Conservation (phyloP, 1,140 invertebrate species). For the Aphaenogaster rudis region DNA sequence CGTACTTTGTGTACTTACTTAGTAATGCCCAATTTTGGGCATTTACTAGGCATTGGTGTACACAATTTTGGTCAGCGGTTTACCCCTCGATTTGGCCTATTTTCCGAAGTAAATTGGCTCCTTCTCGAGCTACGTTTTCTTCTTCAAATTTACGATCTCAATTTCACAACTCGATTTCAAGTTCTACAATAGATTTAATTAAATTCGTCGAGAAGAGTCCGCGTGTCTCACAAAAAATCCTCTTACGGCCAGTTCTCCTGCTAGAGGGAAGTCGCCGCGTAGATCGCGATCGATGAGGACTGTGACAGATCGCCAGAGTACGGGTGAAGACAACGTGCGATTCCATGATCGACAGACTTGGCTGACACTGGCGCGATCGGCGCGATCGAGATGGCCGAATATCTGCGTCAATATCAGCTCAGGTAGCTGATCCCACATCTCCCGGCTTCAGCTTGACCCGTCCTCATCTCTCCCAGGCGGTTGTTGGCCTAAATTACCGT, state of each 20-base stretch:
- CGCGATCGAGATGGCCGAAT: slow-evolving; percentile 81
- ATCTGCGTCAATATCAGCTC: slow-evolving; percentile 86
- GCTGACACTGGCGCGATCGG: slow-evolving; percentile 80
- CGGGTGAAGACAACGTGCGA: slow-evolving; percentile 80
- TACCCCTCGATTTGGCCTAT: neutral
- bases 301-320: slow-evolving; percentile 84
- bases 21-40: too few relatives aligned
- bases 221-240: neutral
- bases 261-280: slow-evolving; percentile 77
- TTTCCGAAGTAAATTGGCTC: neutral
- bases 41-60: too few relatives aligned
- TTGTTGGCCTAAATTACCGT: slow-evolving; percentile 16
- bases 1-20: too few relatives aligned
- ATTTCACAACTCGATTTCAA: neutral
- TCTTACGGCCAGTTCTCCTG: slow-evolving; percentile 80
- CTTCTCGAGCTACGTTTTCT: neutral
- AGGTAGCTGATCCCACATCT: slow-evolving; percentile 86
- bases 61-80: too few relatives aligned
- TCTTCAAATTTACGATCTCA: neutral
- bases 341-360: slow-evolving; percentile 83
- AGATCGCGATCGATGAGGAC: slow-evolving; percentile 84
- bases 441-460: slow-evolving; percentile 75
- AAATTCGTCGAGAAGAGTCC: neutral
- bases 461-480: slow-evolving; percentile 76
- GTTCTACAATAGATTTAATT: neutral